Evolutionary conservation across 2,888 invertebrate genomes (phyloP), one percentile per base, ranked within the genome.

Genomic region (Leptopterna dolabrata): DNA sequence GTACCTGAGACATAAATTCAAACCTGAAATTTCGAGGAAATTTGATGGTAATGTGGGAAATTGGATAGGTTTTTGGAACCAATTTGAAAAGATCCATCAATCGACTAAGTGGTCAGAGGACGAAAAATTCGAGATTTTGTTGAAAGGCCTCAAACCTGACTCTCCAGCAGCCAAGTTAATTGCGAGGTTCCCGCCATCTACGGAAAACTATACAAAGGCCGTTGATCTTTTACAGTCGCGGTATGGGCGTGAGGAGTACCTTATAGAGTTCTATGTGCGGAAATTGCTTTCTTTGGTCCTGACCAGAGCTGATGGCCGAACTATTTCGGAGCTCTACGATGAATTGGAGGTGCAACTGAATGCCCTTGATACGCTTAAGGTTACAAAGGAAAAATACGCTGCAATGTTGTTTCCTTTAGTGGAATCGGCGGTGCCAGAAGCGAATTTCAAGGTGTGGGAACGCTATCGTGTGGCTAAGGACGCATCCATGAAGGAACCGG

Each of bases 321-420:
- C 86, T n/a, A 43, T 88, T n/a, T 80, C 43, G 16, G 51, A 55
- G 30, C 41, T 90, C 3, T 90, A 90, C 86, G 91, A 91, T 88
- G 89, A 90, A 81, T 76, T 91, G 9, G 90, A 91, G 55, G 89
- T 90, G 14, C 90, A 91, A 55, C 86, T 91, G 41, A 82, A 90
- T 29, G 90, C 91, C 24, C 88, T 91, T 45, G 90, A 90, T 43
- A 90, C 90, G 11, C 87, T 91, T 27, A 90, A 90, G 9, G 89
- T 90, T 51, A 90, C 90, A 14, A 87, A 89, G 0, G 90, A 91
- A 19, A 91, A 90, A 63, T 90, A 89, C 45, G 89, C 90, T 11
- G 90, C 90, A 1, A 90, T 90, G 89, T 85, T 91, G 11, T 91
- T 90, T 87, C 91, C 91, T 3, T 87, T 91, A 4, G 90, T 91